phyloP scores from a whole-genome alignment of 2,797 vertebrate genomes.

The Petrocephalus sullivani region DNA sequence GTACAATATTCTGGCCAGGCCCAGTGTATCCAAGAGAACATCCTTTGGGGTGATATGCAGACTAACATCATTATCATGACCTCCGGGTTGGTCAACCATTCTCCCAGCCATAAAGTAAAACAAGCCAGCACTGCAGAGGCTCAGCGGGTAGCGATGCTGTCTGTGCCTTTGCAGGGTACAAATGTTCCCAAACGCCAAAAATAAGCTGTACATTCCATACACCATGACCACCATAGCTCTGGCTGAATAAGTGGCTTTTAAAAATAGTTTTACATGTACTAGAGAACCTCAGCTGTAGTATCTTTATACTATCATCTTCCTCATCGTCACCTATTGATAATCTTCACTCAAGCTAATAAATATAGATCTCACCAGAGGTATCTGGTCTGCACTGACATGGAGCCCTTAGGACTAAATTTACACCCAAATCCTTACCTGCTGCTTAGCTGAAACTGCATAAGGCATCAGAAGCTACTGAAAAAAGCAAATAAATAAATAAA shows the following conservation, averaged over 20 bases:
- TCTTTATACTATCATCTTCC: not conserved
- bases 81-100: slow-evolving; percentile 4
- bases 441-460: not conserved
- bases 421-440: not conserved
- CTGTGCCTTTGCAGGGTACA: not conserved
- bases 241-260: not conserved
- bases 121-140: not conserved
- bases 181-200: not conserved
- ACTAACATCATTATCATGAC: not conserved
- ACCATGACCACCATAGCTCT: not conserved
- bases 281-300: not conserved
- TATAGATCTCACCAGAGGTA: not conserved
- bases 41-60: not conserved
- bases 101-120: not conserved
- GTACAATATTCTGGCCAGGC: not conserved
- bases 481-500: not conserved
- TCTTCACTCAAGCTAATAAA: not conserved
- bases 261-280: not conserved
- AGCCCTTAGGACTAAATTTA: not conserved
- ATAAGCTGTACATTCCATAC: not conserved
- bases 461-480: not conserved
- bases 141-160: not conserved
- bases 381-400: not conserved
- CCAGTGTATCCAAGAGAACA: not conserved
- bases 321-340: not conserved